These are phyloP conservation scores for Megaceryle alcyon DNA, from an alignment of 2,797 vertebrate genomes.

Conservation along the genomic window DNA sequence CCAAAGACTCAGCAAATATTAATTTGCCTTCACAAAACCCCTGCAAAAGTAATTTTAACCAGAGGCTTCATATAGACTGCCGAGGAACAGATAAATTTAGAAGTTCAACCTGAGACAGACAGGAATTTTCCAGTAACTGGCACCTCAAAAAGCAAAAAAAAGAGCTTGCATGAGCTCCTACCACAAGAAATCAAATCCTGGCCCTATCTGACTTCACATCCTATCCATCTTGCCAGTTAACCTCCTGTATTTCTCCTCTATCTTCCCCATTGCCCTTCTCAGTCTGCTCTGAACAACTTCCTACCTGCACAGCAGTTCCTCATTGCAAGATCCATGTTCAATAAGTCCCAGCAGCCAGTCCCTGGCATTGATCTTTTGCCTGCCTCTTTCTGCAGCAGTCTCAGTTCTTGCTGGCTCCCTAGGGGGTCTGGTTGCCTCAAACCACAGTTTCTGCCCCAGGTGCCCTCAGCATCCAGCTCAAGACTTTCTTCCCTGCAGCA, in stretches of 20 bases:
- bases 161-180: not conserved
- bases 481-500: not conserved
- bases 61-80: not conserved
- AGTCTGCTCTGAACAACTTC: too few relatives aligned
- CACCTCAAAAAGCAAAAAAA: not conserved
- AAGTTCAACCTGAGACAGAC: not conserved
- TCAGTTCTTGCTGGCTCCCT: not conserved
- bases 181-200: not conserved
- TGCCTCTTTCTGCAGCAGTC: not conserved
- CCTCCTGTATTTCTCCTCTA: not conserved
- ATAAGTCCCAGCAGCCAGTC: not conserved
- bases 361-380: not conserved
- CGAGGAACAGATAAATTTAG: not conserved
- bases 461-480: not conserved
- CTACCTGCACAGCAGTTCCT: not conserved
- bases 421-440: not conserved
- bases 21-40: not conserved
- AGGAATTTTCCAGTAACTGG: not conserved
- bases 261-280: not conserved
- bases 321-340: not conserved
- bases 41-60: not conserved
- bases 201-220: not conserved
- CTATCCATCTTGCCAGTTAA: not conserved
- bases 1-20: not conserved
- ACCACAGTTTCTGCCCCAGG: not conserved